Conservation (phyloP, 1,140 invertebrate genomes). For the Saccostrea echinata region DNA sequence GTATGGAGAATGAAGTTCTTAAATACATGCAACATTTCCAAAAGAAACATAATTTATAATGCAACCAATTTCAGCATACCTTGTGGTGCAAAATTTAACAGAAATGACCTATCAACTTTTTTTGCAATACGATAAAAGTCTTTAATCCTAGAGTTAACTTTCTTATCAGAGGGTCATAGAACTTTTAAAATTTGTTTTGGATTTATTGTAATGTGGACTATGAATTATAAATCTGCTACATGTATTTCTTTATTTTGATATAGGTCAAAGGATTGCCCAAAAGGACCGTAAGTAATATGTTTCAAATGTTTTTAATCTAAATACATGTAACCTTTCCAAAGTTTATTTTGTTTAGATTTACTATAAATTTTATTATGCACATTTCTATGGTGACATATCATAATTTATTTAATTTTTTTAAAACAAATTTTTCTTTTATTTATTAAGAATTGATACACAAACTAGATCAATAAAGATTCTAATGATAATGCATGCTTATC, state of each 20-base stretch:
- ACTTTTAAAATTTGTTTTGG: too few species aligned
- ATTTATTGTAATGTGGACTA: too few species aligned
- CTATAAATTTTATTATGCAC: background rate
- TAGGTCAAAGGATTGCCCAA: conserved; percentile 90
- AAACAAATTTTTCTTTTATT: background rate
- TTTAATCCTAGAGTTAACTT: too few species aligned
- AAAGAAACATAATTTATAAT: background rate
- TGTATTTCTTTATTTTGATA: conserved; percentile 44
- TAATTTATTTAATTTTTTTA: background rate
- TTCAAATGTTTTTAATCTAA: background rate
- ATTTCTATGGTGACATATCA: background rate
- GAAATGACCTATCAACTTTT: background rate
- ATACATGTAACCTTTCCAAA: background rate
- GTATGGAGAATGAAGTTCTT: background rate
- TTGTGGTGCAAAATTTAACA: background rate
- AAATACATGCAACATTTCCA: background rate
- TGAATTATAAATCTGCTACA: too few species aligned
- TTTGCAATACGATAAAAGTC: too few species aligned
- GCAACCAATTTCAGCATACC: too few species aligned
- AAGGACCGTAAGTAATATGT: conserved; percentile 76
- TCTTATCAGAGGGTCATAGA: too few species aligned
- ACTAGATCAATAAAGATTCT: background rate
- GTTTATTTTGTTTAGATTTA: background rate
- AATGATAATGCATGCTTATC: background rate
- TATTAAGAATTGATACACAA: background rate